Conservation (phyloP, 2,888 invertebrate genomes). For the Nomada lathburiana region DNA sequence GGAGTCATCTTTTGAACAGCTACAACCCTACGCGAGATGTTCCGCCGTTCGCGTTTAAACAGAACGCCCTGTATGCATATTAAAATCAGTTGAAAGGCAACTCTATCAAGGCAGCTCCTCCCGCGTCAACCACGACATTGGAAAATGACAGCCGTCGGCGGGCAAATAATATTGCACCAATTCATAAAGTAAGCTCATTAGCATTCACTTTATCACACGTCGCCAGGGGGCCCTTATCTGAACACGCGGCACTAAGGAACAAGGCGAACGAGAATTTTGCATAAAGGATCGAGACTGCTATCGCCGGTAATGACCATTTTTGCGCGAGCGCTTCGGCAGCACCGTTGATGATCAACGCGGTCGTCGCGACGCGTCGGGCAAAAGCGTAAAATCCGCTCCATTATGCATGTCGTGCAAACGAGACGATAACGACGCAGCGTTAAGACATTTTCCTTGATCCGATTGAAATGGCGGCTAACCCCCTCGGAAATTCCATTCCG, state of each 20-base stretch:
- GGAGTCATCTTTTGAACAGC: too few species aligned
- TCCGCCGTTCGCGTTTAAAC: neutral
- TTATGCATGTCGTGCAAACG: conserved; percentile 54
- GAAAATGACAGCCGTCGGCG: neutral
- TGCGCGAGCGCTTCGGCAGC: conserved; percentile 11
- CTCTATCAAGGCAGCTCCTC: too few species aligned
- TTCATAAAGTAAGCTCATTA: neutral
- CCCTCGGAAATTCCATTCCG: conserved; percentile 67
- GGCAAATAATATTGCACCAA: neutral
- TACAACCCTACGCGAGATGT: too few species aligned
- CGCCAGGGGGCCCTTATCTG: neutral
- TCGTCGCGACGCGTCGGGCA: conserved; percentile 14
- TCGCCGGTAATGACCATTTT: conserved; percentile 3
- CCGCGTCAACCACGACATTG: neutral
- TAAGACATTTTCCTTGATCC: conserved; percentile 73
- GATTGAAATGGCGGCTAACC: conserved; percentile 74
- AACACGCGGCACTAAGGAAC: neutral
- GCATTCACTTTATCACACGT: neutral
- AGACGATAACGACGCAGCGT: conserved; percentile 56
- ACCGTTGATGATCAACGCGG: neutral
- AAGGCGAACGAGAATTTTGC: conserved; percentile 13
- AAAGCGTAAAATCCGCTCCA: conserved; percentile 47
- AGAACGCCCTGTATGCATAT: neutral
- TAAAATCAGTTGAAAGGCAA: too few species aligned
- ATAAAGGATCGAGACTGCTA: conserved; percentile 4